Evolutionary conservation across 2,888 invertebrate species (phyloP).

Genomic region (Suillia variegata): DNA sequence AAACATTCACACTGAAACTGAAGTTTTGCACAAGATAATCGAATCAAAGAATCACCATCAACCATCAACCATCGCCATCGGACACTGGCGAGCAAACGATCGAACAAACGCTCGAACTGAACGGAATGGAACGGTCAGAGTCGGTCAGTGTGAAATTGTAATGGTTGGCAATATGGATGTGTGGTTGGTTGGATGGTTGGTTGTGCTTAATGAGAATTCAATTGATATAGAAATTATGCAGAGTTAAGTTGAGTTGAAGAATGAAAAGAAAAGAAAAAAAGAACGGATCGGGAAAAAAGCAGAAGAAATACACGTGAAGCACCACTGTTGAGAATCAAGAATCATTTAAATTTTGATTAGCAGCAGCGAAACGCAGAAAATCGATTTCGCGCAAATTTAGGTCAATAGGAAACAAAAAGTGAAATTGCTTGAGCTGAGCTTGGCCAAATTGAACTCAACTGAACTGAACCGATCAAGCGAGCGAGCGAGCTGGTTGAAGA

Average conservation of each 20-base stretch:
- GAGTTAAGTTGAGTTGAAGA: neutral
- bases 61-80: constrained; percentile 5
- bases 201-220: constrained; percentile 50
- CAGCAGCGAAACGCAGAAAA: constrained; percentile 33
- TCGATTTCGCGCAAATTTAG: constrained; percentile 31
- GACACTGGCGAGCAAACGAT: neutral
- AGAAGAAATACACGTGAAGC: no score
- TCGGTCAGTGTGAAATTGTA: no score
- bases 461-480: no score
- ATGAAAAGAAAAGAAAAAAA: neutral
- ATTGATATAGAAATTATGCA: constrained; percentile 40
- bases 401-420: constrained; percentile 57
- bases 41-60: constrained; percentile 49
- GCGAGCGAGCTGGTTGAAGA: no score
- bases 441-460: no score
- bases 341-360: constrained; percentile 9
- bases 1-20: no score
- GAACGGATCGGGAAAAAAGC: no score
- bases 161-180: no score
- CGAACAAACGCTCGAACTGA: neutral
- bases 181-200: no score
- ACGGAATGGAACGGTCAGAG: no score
- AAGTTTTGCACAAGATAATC: no score
- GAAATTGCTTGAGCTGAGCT: constrained; percentile 36
- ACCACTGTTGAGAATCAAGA: no score